Evolutionary conservation across 2,113 vertebrate species (phyloP), one percentile per base, ranked within the genome.

Genomic region (Pseudorhombus dupliciocellatus): DNA sequence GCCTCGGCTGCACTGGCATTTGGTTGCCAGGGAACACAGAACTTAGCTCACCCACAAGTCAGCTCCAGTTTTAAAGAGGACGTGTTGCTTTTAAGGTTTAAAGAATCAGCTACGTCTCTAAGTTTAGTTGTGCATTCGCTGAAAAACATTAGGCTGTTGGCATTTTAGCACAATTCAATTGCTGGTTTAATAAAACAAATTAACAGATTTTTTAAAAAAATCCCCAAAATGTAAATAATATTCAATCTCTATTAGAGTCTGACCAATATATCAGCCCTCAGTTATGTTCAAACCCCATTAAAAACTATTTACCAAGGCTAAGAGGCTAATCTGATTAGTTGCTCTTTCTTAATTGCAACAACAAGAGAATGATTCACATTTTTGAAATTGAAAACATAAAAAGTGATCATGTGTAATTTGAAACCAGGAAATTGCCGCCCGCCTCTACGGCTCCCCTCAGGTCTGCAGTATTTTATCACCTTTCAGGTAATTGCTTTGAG

Each of bases 21-120:
- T 70, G 61, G 85, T 89, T 89, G 85, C 89, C 78, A 85, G 80
- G 88, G 65, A 91, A 89, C 86, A 66, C 53, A 16, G 65, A 58
- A 52, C 40, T 60, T 73, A 79, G 66, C 48, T 60, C 55, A 30
- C 74, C 58, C 54, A 68, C 59, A 54, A 66, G 30, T 26, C 31
- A 58, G 58, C 7, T 42, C 70, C 81, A 77, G 42, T 65, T 81
- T 90, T 87, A 77, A 74, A 57, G 54, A 65, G 64, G 40, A 42
- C 44, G 50, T 46, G 16, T 15, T 16, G 54, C 31, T 60, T 44
- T 46, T 53, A 25, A 44, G 42, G 58, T 56, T 52, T 12, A 12
- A 24, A 14, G 62, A 62, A 51, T 14, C 46, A 34, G n/a, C 20
- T 21, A 21, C 40, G 61, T 26, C 10, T 26, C 7, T 25, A 21